Evolutionary conservation across 2,888 invertebrate species (phyloP).

Genomic region (Calliopum simillimum): DNA sequence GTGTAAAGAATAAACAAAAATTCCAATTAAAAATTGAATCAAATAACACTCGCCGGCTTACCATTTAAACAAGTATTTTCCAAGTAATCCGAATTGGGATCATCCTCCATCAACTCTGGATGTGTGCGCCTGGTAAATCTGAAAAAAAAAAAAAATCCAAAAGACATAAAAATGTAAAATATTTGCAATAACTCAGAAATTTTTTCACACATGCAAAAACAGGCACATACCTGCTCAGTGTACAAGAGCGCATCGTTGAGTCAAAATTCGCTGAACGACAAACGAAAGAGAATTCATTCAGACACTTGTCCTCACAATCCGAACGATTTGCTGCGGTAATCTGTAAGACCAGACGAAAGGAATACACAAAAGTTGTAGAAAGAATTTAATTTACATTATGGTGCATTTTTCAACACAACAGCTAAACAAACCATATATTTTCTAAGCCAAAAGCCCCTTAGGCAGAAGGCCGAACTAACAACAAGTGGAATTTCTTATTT

Average conservation of each 20-base stretch:
- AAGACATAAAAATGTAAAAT: background rate
- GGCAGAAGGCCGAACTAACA: background rate
- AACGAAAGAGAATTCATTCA: slow-evolving; percentile 89
- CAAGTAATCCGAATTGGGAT: slow-evolving; percentile 88
- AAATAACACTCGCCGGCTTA: slow-evolving; percentile 65
- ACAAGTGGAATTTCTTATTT: slow-evolving; percentile 7
- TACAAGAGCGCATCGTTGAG: slow-evolving; percentile 80
- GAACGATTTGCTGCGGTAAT: slow-evolving; percentile 84
- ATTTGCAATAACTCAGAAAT: background rate
- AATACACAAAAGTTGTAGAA: background rate
- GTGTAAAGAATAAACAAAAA: no score
- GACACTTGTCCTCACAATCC: slow-evolving; percentile 90
- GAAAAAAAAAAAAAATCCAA: slow-evolving; percentile 6
- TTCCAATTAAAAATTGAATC: background rate
- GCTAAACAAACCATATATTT: no score
- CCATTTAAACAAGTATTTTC: slow-evolving; percentile 92
- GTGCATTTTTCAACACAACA: no score
- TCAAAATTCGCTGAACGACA: slow-evolving; percentile 90
- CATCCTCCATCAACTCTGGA: slow-evolving; percentile 85
- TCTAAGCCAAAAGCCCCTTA: background rate
- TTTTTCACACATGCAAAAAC: background rate
- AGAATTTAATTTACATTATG: no score
- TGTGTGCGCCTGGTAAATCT: slow-evolving; percentile 87
- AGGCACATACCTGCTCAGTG: slow-evolving; percentile 73
- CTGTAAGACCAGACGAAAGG: slow-evolving; percentile 44